These are phyloP conservation scores for Steatornis caripensis DNA, from an alignment of 2,113 vertebrate species.

Conservation along the genomic window DNA sequence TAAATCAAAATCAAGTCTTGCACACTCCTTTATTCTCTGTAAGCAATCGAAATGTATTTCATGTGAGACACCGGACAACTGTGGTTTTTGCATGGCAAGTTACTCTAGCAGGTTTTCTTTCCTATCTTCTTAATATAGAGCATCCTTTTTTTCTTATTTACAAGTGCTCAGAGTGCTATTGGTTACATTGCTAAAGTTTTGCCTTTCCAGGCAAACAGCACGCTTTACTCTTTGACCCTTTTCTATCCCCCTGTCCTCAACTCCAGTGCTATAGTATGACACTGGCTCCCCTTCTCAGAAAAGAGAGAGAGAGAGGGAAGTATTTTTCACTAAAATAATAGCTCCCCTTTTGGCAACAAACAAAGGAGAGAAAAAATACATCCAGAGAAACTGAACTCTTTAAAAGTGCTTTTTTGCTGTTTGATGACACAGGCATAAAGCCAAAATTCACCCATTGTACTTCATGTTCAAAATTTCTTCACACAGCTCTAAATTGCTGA, in stretches of 20 bases:
- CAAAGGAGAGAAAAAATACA: slow-evolving; percentile 30
- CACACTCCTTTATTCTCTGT: background rate
- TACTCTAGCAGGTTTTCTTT: background rate
- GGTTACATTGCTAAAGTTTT: background rate
- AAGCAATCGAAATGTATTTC: background rate
- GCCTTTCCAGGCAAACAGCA: background rate
- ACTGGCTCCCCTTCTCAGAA: background rate
- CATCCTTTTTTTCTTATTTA: background rate
- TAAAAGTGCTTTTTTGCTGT: slow-evolving; percentile 3
- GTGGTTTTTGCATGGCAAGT: background rate
- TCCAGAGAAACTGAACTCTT: slow-evolving; percentile 25
- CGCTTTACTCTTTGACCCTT: background rate
- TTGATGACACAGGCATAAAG: slow-evolving; percentile 59
- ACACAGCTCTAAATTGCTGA: slow-evolving; percentile 33
- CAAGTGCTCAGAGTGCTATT: background rate
- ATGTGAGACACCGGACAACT: background rate
- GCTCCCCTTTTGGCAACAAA: slow-evolving; percentile 58
- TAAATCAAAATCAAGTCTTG: background rate
- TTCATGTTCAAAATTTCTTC: slow-evolving; percentile 40
- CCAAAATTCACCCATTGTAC: slow-evolving; percentile 58
- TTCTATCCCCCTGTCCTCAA: slow-evolving; percentile 17
- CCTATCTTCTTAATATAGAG: background rate
- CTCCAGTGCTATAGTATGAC: background rate
- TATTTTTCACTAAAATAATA: slow-evolving; percentile 50
- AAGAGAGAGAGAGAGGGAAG: background rate